phyloP scores from a whole-genome alignment of 1,140 invertebrate species.

The Odontomachus brunneus region DNA sequence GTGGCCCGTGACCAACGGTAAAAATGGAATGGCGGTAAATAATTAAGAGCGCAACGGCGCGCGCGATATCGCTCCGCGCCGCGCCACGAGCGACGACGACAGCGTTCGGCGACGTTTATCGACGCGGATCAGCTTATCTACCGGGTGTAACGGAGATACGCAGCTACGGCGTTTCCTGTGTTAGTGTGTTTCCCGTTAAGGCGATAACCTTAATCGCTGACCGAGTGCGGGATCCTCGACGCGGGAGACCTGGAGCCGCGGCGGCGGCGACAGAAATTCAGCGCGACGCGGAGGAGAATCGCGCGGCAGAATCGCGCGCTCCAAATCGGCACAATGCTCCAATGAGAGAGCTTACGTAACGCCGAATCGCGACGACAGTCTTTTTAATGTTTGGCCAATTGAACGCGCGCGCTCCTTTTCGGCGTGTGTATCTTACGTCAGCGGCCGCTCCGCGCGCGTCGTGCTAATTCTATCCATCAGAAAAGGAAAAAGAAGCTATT shows the following conservation, averaged over 20 bases:
- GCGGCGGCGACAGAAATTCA: constrained; percentile 34
- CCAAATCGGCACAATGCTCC: constrained; percentile 11
- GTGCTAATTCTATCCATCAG: constrained; percentile 21
- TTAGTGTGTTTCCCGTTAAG: constrained; percentile 72
- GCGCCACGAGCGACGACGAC: constrained; percentile 55
- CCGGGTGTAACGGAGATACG: constrained; percentile 74
- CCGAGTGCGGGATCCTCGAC: constrained; percentile 56
- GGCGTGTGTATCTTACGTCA: constrained; percentile 61
- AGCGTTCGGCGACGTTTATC: constrained; percentile 72
- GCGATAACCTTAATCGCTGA: constrained; percentile 74
- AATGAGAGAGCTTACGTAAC: too few species aligned
- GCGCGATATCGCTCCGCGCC: constrained; percentile 23
- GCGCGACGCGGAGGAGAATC: not conserved
- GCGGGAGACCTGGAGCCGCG: constrained; percentile 15
- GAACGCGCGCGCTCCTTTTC: constrained; percentile 65
- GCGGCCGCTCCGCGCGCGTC: constrained; percentile 14
- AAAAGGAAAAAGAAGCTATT: constrained; percentile 2
- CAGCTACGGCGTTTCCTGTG: constrained; percentile 68
- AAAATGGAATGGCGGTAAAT: constrained; percentile 48
- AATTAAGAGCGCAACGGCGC: constrained; percentile 53
- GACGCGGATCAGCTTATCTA: constrained; percentile 74
- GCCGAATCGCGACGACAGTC: constrained; percentile 50
- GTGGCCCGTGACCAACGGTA: not conserved
- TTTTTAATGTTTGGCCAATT: constrained; percentile 76
- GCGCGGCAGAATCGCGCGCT: not conserved